phyloP scores from a whole-genome alignment of 2,113 vertebrate genomes.

The Ictalurus furcatus region DNA sequence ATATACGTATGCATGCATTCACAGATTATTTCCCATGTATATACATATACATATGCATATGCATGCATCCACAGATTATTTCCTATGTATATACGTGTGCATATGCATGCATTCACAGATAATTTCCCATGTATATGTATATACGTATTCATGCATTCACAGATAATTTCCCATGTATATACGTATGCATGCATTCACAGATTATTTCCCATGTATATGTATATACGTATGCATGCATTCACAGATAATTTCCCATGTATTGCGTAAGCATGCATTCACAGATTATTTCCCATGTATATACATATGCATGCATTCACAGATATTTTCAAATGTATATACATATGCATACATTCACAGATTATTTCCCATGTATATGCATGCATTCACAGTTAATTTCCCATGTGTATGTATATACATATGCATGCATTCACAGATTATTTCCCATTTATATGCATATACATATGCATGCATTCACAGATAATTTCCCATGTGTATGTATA shows the following conservation, averaged over 20 bases:
- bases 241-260: no score
- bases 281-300: not conserved
- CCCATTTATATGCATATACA: not conserved
- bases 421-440: no score
- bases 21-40: not conserved
- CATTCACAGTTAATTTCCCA: not conserved
- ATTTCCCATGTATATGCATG: not conserved
- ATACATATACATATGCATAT: no score
- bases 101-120: not conserved
- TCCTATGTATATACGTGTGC: not conserved
- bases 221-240: no score
- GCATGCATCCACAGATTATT: not conserved
- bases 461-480: no score
- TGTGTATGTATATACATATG: not conserved
- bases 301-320: not conserved
- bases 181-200: no score
- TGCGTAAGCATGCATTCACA: not conserved
- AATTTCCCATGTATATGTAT: not conserved
- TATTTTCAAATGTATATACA: not conserved
- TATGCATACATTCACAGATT: no score
- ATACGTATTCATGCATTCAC: not conserved
- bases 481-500: not conserved
- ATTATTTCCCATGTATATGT: not conserved
- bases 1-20: not conserved
- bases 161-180: not conserved